Base-by-base conservation (phyloP, 2,888 invertebrate genomes). In the Escarpia spicata region DNA sequence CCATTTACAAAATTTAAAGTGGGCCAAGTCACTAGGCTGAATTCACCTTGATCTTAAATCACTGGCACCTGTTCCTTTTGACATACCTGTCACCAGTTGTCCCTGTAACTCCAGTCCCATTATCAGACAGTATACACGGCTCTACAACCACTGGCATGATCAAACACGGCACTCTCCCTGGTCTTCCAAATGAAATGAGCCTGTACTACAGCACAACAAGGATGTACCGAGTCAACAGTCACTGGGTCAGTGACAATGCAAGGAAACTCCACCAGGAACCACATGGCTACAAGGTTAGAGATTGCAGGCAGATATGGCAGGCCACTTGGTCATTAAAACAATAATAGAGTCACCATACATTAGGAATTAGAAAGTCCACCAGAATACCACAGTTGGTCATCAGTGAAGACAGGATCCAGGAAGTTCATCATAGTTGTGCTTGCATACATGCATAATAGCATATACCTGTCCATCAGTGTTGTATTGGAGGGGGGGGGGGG, bases 231-330 rank as follows among this genome's bases (percentile, higher is more conserved):
- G n/a, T n/a, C 75, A 26, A 75, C 6, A 75, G 75, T 75, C 75
- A 75, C n/a, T 75, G n/a, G 26, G 75, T 75, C 75, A 75, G 75
- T 75, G 10, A 75, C 75, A 6, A 3, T 19, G 3, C 26, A 75
- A 75, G 75, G 75, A 75, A 75, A 75, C 75, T 75, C 75, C 75
- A 75, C 19, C 75, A 75, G 75, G 75, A 75, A 75, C 75, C 19
- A 15, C 19, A 26, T 26, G 19, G 26, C 6, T 26, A 75, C 52
- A 52, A 52, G 52, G 52, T 15, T 12, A 15, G 15, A 12, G 12
- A 12, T 52, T 52, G 52, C 52, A 52, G 52, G 52, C 52, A 15
- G 52, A 52, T 15, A 52, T 52, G 19, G n/a, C 75, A 26, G n/a
- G 75, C n/a, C 26, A 75, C 75, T 75, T 15, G 19, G 75, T 75